Evolutionary conservation across 2,797 vertebrate species (phyloP), one percentile per base, ranked within the genome.

Genomic region (Morus bassanus): DNA sequence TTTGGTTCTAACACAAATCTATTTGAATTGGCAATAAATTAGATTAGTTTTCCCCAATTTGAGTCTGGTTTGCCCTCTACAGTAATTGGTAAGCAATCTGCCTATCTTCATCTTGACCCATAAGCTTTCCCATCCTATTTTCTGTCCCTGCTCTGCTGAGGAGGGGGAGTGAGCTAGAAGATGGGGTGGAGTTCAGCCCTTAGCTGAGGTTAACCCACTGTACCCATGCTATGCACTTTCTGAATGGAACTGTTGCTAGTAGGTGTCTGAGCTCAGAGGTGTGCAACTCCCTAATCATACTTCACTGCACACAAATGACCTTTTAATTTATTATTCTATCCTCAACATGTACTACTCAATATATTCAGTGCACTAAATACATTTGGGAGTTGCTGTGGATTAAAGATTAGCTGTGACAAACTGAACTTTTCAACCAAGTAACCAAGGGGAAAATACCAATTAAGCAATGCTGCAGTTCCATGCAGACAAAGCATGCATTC

Each of bases 361-460:
- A 69, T 50, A 76, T 75, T 73, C 88, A 61, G 37, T 39, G 37
- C 50, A 83, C 60, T 73, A 43, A 89, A 63, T 17, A 79, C 30
- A 31, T 56, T 85, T 65, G 56, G 68, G 60, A 88, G 46, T 69
- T 83, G 69, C 50, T 54, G 45, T 69, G 82, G 80, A 46, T 88
- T 80, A 88, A 91, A 88, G 46, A 83, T 74, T 63, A 87, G 56
- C 82, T 59, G 54, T 59, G 68, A 74, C 83, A 88, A 95, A 88
- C 35, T 4, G 37, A 89, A 69, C 33, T 93, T 95, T 92, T 61
- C 75, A 85, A 79, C 61, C 18, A 59, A 75, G 37, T 56, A 92
- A 82, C 41, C 70, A 79, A 80, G 75, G 60, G 73, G 25, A 90
- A 92, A 91, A 84, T 39, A 51, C 21, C 48, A 73, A 70, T 80